phyloP scores from a whole-genome alignment of 1,140 invertebrate genomes.

The Saxidomus purpurata region DNA sequence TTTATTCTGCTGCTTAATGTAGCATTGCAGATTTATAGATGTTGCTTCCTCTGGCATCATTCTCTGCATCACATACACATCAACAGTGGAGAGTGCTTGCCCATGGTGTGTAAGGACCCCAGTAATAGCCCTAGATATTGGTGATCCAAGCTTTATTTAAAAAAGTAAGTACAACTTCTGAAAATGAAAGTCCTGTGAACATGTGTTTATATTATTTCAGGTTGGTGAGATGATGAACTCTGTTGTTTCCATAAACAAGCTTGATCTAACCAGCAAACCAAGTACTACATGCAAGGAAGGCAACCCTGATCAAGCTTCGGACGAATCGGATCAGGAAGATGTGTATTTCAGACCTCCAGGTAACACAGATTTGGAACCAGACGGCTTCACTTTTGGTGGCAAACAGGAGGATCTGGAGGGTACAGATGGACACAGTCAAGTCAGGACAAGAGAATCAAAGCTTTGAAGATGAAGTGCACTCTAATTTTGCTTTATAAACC shows the following conservation, averaged over 20 bases:
- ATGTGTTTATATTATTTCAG: no score
- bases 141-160: no score
- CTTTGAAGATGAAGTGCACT: neutral
- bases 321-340: slow-evolving; percentile 38
- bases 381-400: slow-evolving; percentile 7
- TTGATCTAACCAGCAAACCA: slow-evolving; percentile 69
- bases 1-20: no score
- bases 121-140: no score
- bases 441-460: neutral
- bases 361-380: slow-evolving; percentile 35
- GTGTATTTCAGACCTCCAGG: slow-evolving; percentile 21
- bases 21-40: no score
- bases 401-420: neutral
- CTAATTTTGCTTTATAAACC: no score
- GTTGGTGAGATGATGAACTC: slow-evolving; percentile 76
- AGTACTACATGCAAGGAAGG: neutral
- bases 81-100: no score
- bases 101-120: no score
- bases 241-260: slow-evolving; percentile 72
- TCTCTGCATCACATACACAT: no score
- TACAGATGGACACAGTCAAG: neutral
- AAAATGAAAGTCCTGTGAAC: no score
- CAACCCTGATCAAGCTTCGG: slow-evolving; percentile 15
- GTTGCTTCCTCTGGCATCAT: no score
- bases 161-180: no score